Evolutionary conservation across 1,140 invertebrate species (phyloP).

Genomic region (Scaptomyza pallida): DNA sequence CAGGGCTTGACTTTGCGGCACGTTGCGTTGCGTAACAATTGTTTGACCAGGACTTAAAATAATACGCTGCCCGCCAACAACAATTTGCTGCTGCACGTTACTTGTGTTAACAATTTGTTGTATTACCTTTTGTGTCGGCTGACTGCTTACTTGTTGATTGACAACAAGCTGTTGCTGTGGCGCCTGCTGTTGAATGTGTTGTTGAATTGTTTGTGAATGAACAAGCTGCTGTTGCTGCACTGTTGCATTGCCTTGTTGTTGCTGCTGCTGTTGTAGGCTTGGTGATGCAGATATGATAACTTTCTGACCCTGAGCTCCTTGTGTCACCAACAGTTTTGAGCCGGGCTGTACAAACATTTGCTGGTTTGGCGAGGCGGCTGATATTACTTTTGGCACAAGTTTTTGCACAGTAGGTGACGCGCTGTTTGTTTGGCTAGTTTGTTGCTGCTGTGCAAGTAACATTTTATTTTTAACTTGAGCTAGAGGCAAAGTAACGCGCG

Average conservation of each 20-base stretch:
- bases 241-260: conserved; percentile 30
- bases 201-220: conserved; percentile 67
- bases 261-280: conserved; percentile 45
- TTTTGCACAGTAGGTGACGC: conserved; percentile 57
- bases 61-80: conserved; percentile 78
- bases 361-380: conserved; percentile 52
- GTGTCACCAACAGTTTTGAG: conserved; percentile 73
- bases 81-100: conserved; percentile 82
- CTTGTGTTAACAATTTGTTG: conserved; percentile 83
- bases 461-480: conserved; percentile 71
- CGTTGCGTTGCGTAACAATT: conserved; percentile 76
- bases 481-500: conserved; percentile 66
- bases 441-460: conserved; percentile 54
- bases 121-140: conserved; percentile 79
- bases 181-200: conserved; percentile 43
- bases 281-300: conserved; percentile 69
- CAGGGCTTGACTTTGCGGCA: conserved; percentile 70
- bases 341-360: conserved; percentile 77
- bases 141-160: conserved; percentile 54
- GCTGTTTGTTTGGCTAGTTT: conserved; percentile 7
- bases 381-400: conserved; percentile 51
- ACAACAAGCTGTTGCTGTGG: conserved; percentile 64
- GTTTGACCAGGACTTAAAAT: conserved; percentile 82
- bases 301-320: conserved; percentile 80
- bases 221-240: conserved; percentile 66